These are phyloP conservation scores for Lophochroa leadbeateri DNA, from an alignment of 2,113 vertebrate genomes.

Conservation along the genomic window DNA sequence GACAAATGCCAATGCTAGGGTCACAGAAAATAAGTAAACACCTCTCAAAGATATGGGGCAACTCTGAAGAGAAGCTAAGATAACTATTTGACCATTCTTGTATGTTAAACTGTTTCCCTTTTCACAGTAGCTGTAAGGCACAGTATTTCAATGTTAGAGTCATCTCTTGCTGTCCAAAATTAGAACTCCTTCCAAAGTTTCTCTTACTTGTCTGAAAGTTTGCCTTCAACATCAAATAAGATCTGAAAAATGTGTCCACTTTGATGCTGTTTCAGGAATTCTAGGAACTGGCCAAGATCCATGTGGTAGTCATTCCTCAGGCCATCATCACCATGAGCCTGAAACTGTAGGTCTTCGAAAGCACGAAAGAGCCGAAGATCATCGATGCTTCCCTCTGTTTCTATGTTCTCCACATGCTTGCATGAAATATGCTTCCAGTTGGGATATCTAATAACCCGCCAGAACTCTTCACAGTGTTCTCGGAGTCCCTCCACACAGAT, in stretches of 20 bases:
- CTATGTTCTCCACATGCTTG: conserved; percentile 73
- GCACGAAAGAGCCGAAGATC: conserved; percentile 62
- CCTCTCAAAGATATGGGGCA: rapidly evolving
- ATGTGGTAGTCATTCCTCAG: conserved; percentile 81
- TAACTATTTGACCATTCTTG: neutral
- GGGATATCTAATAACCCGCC: conserved; percentile 76
- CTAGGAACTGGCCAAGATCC: conserved; percentile 80
- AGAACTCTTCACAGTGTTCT: conserved; percentile 79
- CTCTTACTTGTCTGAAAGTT: conserved; percentile 57
- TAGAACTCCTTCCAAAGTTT: neutral
- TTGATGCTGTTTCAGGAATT: conserved; percentile 75
- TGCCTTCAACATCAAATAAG: conserved; percentile 79
- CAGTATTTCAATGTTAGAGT: neutral
- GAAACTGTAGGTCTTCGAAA: conserved; percentile 79
- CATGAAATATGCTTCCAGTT: conserved; percentile 83
- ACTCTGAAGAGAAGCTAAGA: neutral
- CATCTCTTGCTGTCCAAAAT: neutral
- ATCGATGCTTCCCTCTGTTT: conserved; percentile 49
- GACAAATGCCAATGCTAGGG: neutral
- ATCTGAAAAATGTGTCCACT: conserved; percentile 79
- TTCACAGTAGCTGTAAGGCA: neutral
- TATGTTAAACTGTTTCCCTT: neutral
- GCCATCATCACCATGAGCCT: conserved; percentile 77
- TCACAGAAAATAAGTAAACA: neutral
- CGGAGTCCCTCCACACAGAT: conserved; percentile 77